Percentiles rank a stretch among this genome's conserved stretches.
These are phyloP conservation scores for Tenebrosternarchus preto DNA, from an alignment of 2,113 vertebrate genomes.

Conservation along the genomic window DNA sequence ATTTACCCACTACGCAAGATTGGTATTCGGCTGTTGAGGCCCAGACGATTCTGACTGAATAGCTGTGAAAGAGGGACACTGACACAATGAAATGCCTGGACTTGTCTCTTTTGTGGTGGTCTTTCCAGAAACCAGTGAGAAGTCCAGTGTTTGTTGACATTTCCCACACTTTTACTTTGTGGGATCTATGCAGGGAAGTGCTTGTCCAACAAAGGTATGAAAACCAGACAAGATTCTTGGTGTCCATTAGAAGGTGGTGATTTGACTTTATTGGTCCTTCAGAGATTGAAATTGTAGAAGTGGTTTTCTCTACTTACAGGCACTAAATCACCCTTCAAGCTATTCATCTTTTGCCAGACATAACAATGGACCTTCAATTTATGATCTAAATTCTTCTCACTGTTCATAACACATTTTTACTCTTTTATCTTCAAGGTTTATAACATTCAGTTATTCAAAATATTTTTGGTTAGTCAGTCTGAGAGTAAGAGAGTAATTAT, in stretches of 20 bases:
- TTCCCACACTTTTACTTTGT: conserved; percentile 69
- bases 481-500: too few species aligned
- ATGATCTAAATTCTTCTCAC: neutral
- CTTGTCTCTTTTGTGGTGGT: conserved; percentile 55
- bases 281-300: conserved; percentile 12
- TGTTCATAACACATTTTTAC: neutral
- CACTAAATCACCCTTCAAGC: neutral
- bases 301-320: neutral
- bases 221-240: conserved; percentile 19
- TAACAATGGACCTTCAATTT: too few species aligned
- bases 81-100: conserved; percentile 55
- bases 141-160: conserved; percentile 68
- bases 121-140: conserved; percentile 53
- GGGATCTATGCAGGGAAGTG: conserved; percentile 41
- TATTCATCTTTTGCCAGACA: neutral
- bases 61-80: conserved; percentile 46
- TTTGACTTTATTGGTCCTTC: conserved; percentile 14
- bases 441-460: too few species aligned
- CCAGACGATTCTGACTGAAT: conserved; percentile 41
- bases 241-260: conserved; percentile 27
- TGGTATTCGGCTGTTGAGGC: conserved; percentile 20
- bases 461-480: too few species aligned
- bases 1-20: conserved; percentile 29
- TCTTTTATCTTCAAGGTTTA: too few species aligned
- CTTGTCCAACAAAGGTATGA: conserved; percentile 44